phyloP scores from a whole-genome alignment of 2,113 vertebrate genomes.

The Scalopus aquaticus region DNA sequence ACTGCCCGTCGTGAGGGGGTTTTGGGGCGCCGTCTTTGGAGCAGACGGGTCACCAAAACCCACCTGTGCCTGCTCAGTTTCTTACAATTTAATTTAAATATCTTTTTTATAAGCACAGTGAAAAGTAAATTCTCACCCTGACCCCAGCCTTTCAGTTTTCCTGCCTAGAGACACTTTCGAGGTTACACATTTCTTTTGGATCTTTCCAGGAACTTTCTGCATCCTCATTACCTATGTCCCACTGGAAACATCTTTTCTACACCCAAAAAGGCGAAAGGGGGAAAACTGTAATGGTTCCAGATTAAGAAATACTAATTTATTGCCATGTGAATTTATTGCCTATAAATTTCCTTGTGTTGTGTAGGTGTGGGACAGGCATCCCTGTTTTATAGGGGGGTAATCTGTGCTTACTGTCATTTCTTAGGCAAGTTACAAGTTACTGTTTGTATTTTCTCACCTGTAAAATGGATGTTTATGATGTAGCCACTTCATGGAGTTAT shows the following conservation, averaged over 20 bases:
- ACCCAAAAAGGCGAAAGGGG: neutral
- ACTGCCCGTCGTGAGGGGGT: rapidly evolving
- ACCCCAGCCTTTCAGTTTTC: neutral
- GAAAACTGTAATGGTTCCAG: neutral
- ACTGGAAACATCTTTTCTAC: neutral
- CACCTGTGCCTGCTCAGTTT: neutral
- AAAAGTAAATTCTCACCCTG: neutral
- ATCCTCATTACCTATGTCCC: neutral
- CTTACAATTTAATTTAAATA: neutral
- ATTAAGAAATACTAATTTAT: neutral
- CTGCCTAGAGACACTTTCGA: neutral
- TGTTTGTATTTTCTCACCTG: neutral
- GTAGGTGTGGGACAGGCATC: neutral
- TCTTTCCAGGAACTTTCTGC: neutral
- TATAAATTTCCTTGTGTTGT: neutral
- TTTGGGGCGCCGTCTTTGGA: neutral
- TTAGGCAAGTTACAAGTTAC: neutral
- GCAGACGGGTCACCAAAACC: neutral
- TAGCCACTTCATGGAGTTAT: neutral
- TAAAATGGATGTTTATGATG: neutral
- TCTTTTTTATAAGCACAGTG: neutral
- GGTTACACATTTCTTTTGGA: neutral
- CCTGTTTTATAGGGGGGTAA: neutral
- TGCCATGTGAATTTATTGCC: neutral
- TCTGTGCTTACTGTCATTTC: neutral